Evolutionary conservation across 1,140 invertebrate species (phyloP), one percentile per base, ranked within the genome.

Genomic region (Brevipalpus yothersi): DNA sequence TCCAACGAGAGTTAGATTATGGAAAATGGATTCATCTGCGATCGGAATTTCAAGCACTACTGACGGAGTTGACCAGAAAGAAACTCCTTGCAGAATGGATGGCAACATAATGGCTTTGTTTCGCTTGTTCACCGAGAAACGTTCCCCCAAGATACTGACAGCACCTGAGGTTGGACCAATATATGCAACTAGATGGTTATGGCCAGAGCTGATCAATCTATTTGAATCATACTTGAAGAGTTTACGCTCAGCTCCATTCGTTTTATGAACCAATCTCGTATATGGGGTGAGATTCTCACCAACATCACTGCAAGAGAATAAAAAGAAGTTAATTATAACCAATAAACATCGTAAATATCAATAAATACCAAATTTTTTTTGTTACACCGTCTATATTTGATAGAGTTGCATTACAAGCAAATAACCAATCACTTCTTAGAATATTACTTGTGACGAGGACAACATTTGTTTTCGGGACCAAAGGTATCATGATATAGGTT

Each of bases 21-120:
- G 61, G 41, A 58, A 63, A 12, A 51, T 41, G 13, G 61, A 17
- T 40, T 63, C 59, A 55, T 63, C 53, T 17, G 54, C 42, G 15
- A 63, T 45, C 19, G 60, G 47, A 12, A 62, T 63, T 9, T 55
- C 23, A 13, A 63, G 41, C 8, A 63, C 42, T 21, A 39, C 15
- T 31, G 47, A 13, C 41, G 53, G 21, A 7, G 58, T 21, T 11
- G 21, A 56, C 13, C 49, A 11, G 19, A 60, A n/a, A 12, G 53
- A 19, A 17, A 62, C 13, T 13, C 15, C 13, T 23, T 54, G 39
- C 7, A 53, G 53, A 47, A 58, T n/a, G 40, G 39, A 45, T 0
- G 62, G 62, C 45, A 63, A 15, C 17, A 39, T 11, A 42, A 63
- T 58, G 1, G 49, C 19, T 57, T 53, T 58, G 15, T 60, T 56